These are phyloP conservation scores for Cephus spinipes DNA, from an alignment of 2,888 invertebrate species.

Conservation along the genomic window DNA sequence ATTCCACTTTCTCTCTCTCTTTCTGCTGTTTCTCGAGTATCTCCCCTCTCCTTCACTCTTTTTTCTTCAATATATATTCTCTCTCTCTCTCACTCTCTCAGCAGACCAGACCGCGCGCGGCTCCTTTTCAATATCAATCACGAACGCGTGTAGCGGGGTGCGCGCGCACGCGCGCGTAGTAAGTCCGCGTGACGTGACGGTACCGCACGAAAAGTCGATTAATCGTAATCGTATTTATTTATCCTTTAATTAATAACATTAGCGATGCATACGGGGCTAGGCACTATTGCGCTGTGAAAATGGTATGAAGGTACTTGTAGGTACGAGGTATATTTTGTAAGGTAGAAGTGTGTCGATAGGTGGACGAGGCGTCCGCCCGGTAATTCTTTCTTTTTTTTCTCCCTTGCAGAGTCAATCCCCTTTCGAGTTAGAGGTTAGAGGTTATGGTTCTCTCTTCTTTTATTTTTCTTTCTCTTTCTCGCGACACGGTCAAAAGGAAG, in stretches of 20 bases:
- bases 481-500: slow-evolving; percentile 50
- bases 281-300: slow-evolving; percentile 64
- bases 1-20: slow-evolving; percentile 10
- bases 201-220: not conserved
- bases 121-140: not conserved
- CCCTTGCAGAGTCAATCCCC: too few relatives aligned
- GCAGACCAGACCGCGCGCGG: not conserved
- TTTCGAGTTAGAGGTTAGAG: too few relatives aligned
- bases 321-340: slow-evolving; percentile 63
- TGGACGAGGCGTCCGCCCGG: not conserved
- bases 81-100: slow-evolving; percentile 18
- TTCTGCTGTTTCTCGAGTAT: slow-evolving; percentile 15
- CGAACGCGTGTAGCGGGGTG: slow-evolving; percentile 1
- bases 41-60: too few relatives aligned
- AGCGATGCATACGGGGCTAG: slow-evolving; percentile 46
- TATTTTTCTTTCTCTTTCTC: slow-evolving; percentile 2
- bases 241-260: slow-evolving; percentile 9
- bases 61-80: too few relatives aligned
- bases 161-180: slow-evolving; percentile 1
- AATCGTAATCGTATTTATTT: slow-evolving; percentile 12
- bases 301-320: slow-evolving; percentile 65
- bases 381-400: not conserved
- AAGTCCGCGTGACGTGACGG: slow-evolving; percentile 7
- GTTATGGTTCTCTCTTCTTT: too few relatives aligned
- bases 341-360: slow-evolving; percentile 45